Evolutionary conservation across 2,113 vertebrate genomes (phyloP).

Genomic region (Platysteira castanea): DNA sequence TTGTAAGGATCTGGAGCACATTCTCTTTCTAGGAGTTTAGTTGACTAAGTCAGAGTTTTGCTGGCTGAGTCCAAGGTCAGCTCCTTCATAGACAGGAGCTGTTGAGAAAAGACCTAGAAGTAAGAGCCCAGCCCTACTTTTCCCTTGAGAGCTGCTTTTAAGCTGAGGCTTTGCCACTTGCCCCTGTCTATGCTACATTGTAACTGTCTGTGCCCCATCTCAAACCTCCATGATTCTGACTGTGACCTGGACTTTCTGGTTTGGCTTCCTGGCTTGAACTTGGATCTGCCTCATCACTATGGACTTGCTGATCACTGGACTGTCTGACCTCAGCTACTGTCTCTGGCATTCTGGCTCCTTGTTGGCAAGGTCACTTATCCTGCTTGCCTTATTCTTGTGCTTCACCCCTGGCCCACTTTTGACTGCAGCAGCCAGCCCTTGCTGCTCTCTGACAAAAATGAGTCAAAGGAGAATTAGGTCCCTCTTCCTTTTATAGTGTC

Average conservation of each 20-base stretch:
- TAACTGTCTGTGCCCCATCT: background rate
- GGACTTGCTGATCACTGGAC: too few species aligned
- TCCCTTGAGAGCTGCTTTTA: background rate
- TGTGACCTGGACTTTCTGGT: too few species aligned
- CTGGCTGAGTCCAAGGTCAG: background rate
- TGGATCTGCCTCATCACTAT: too few species aligned
- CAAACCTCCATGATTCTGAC: background rate
- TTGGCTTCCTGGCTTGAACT: too few species aligned
- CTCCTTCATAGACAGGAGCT: background rate
- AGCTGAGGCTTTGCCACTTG: background rate
- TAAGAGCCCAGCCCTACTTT: background rate
- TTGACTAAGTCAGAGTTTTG: background rate
- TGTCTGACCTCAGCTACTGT: too few species aligned
- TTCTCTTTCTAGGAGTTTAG: background rate
- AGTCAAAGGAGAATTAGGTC: background rate
- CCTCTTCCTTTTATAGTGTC: background rate
- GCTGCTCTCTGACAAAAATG: background rate
- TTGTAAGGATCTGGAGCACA: background rate
- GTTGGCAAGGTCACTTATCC: too few species aligned
- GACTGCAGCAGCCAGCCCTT: background rate
- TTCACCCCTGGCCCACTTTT: background rate
- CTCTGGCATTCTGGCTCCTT: too few species aligned
- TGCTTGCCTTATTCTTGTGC: background rate
- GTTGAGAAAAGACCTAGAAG: background rate
- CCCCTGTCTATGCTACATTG: background rate